phyloP scores from a whole-genome alignment of 2,113 vertebrate species.

The Bambusicola thoracicus region DNA sequence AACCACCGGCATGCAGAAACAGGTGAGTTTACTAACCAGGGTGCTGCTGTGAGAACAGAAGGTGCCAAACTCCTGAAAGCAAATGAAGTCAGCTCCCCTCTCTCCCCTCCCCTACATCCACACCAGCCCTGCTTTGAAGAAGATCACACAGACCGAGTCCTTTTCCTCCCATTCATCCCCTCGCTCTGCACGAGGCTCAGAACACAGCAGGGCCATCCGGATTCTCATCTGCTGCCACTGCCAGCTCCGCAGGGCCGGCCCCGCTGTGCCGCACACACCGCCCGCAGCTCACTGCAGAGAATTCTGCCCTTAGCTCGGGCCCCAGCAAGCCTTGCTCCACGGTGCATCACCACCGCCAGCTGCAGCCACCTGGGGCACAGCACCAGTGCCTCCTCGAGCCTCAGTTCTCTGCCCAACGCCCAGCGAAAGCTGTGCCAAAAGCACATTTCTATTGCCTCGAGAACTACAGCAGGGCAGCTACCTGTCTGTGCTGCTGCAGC shows the following conservation, averaged over 20 bases:
- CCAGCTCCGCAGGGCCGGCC: too few relatives aligned
- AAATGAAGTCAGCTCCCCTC: background rate
- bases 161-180: background rate
- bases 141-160: background rate
- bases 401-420: background rate
- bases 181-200: background rate
- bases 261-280: too few relatives aligned
- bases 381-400: background rate
- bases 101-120: background rate
- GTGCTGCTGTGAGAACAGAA: background rate
- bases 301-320: background rate
- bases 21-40: background rate
- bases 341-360: background rate
- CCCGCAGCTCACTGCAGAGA: background rate
- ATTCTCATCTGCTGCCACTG: background rate
- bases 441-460: background rate
- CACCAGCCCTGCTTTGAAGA: background rate
- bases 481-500: background rate
- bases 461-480: background rate
- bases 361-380: background rate
- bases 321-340: background rate
- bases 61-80: background rate
- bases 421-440: background rate
- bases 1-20: background rate
- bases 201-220: accelerated